Conservation (phyloP, 2,797 vertebrate species). For the Lophura swinhoii region DNA sequence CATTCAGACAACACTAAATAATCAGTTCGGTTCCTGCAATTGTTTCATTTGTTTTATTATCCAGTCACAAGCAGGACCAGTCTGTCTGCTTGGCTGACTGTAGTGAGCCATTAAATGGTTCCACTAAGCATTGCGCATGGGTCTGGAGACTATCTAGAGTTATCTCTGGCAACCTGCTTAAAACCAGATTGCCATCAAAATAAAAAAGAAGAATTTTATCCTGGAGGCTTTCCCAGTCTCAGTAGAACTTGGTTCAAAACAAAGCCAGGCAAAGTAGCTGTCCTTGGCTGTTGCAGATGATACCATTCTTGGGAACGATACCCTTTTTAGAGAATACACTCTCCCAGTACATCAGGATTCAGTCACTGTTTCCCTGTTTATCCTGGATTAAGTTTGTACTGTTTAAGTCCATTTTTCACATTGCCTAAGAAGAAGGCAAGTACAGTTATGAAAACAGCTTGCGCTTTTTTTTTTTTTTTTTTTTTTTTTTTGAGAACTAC, state of each 20-base stretch:
- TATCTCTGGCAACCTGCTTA: not conserved
- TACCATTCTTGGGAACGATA: not conserved
- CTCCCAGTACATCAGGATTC: not conserved
- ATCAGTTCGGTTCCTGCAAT: not conserved
- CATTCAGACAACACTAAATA: not conserved
- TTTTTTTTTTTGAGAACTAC: not conserved
- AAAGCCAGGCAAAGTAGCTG: not conserved
- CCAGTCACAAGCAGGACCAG: not conserved
- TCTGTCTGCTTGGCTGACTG: not conserved
- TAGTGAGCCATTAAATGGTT: not conserved
- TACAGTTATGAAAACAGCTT: not conserved
- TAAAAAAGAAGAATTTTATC: not conserved
- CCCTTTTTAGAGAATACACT: not conserved
- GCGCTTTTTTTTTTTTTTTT: not conserved
- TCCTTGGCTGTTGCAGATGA: not conserved
- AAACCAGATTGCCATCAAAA: not conserved
- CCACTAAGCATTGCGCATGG: not conserved
- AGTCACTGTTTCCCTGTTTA: not conserved
- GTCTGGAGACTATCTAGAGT: not conserved
- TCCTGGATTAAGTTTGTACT: not conserved
- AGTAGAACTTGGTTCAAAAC: not conserved
- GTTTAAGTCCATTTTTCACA: not conserved
- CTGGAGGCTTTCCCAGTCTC: not conserved
- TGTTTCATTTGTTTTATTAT: not conserved
- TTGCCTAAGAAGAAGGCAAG: not conserved